A percentile compares a stretch with the other conserved stretches of the same genome.
phyloP scores from a whole-genome alignment of 2,888 invertebrate genomes.

The Leucozona laternaria region DNA sequence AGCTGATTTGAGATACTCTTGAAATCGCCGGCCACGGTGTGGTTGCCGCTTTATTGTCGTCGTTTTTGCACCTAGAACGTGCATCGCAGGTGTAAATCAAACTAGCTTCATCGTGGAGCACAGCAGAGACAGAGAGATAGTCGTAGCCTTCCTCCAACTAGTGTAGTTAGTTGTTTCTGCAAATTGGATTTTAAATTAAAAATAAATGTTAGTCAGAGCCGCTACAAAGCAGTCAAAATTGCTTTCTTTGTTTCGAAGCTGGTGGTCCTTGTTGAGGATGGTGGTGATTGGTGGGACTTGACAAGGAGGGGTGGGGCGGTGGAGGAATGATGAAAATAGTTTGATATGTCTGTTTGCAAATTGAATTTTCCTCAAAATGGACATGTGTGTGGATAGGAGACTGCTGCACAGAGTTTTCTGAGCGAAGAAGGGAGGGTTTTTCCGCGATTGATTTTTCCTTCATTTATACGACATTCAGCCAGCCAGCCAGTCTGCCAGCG shows the following conservation, averaged over 20 bases:
- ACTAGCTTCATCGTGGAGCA: slow-evolving; percentile 69
- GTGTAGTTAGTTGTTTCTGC: slow-evolving; percentile 76
- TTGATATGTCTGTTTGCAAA: slow-evolving; percentile 76
- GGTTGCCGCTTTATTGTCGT: slow-evolving; percentile 60
- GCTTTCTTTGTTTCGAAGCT: slow-evolving; percentile 77
- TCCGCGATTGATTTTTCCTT: slow-evolving; percentile 75
- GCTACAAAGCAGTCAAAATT: slow-evolving; percentile 77
- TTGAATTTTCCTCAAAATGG: slow-evolving; percentile 75
- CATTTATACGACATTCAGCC: slow-evolving; percentile 71
- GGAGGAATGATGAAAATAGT: slow-evolving; percentile 67
- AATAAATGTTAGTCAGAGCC: slow-evolving; percentile 77
- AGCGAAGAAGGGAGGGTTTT: slow-evolving; percentile 39
- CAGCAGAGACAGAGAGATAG: slow-evolving; percentile 28
- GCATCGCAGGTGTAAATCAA: slow-evolving; percentile 76
- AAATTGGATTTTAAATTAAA: slow-evolving; percentile 78
- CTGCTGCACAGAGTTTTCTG: slow-evolving; percentile 44
- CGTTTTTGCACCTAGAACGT: slow-evolving; percentile 70
- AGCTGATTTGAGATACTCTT: slow-evolving; percentile 54
- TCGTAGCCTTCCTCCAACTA: slow-evolving; percentile 51
- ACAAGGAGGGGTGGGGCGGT: neutral
- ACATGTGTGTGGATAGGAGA: slow-evolving; percentile 66
- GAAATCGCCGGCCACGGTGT: slow-evolving; percentile 39
- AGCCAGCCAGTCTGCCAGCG: slow-evolving; percentile 7
- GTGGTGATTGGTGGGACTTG: slow-evolving; percentile 13
- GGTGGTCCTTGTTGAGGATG: slow-evolving; percentile 51